A percentile compares a stretch with the other conserved stretches of the same genome.
phyloP scores from a whole-genome alignment of 2,113 vertebrate genomes.

The Mobula hypostoma region DNA sequence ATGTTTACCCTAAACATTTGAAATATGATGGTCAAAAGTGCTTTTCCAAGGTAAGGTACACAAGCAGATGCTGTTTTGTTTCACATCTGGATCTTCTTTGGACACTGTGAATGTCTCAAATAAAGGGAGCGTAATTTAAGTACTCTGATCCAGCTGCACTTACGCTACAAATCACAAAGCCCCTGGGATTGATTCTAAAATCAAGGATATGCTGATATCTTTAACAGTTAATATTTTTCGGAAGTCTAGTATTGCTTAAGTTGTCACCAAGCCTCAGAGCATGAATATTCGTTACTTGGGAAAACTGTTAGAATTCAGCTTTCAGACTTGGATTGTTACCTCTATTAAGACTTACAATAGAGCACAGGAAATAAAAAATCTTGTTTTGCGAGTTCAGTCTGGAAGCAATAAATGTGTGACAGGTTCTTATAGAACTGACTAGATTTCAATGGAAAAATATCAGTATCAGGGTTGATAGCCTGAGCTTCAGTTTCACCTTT shows the following conservation, averaged over 20 bases:
- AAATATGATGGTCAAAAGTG: constrained; percentile 96
- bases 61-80: background rate
- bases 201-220: background rate
- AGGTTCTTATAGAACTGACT: background rate
- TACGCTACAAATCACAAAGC: background rate
- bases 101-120: background rate
- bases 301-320: background rate
- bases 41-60: constrained; percentile 79
- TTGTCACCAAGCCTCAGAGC: background rate
- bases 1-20: constrained; percentile 92
- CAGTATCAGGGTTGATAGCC: background rate
- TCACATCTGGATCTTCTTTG: background rate
- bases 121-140: background rate
- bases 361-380: background rate
- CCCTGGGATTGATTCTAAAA: background rate
- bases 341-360: background rate
- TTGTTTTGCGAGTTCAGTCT: background rate
- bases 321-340: background rate
- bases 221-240: background rate
- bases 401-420: background rate
- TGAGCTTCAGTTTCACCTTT: background rate
- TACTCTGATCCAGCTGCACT: background rate
- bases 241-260: background rate
- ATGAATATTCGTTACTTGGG: background rate
- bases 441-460: background rate